A percentile compares a stretch with the other conserved stretches of the same genome.
phyloP scores from a whole-genome alignment of 2,888 invertebrate species.

The Yponomeuta evonymella region DNA sequence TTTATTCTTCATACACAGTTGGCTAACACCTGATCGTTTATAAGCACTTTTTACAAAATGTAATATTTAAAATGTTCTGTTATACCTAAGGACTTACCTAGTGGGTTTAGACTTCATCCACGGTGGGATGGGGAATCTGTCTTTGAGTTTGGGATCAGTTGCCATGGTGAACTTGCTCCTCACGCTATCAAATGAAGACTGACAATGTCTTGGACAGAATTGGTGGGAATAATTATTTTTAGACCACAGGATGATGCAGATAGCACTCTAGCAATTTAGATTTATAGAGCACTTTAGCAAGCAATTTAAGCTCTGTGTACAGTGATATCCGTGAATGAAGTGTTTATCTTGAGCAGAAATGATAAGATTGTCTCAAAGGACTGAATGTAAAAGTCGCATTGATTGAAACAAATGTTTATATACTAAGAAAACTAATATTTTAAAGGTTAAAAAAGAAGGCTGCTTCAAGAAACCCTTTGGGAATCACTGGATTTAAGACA shows the following conservation, averaged over 20 bases:
- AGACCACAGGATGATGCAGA: slow-evolving; percentile 14
- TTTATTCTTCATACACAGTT: too few species aligned
- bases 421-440: slow-evolving; percentile 28
- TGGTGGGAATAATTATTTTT: slow-evolving; percentile 2
- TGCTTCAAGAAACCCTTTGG: slow-evolving; percentile 54
- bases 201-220: background rate
- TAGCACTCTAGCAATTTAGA: slow-evolving; percentile 30
- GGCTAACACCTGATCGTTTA: too few species aligned
- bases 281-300: background rate
- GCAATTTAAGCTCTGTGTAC: slow-evolving; percentile 25
- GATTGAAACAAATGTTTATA: slow-evolving; percentile 25
- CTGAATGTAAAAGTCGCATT: slow-evolving; percentile 39
- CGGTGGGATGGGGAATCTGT: slow-evolving; percentile 80
- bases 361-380: slow-evolving; percentile 59
- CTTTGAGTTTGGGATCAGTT: slow-evolving; percentile 76
- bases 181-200: background rate
- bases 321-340: slow-evolving; percentile 23
- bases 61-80: background rate
- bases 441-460: slow-evolving; percentile 25
- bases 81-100: slow-evolving; percentile 53
- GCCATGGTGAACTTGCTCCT: slow-evolving; percentile 43
- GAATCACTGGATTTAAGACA: slow-evolving; percentile 52
- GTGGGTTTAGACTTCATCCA: slow-evolving; percentile 84
- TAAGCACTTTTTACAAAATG: too few species aligned
- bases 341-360: slow-evolving; percentile 66